A percentile compares a stretch with the other conserved stretches of the same genome.
phyloP scores from a whole-genome alignment of 2,888 invertebrate species.

The Callyntrura guangdongensis region DNA sequence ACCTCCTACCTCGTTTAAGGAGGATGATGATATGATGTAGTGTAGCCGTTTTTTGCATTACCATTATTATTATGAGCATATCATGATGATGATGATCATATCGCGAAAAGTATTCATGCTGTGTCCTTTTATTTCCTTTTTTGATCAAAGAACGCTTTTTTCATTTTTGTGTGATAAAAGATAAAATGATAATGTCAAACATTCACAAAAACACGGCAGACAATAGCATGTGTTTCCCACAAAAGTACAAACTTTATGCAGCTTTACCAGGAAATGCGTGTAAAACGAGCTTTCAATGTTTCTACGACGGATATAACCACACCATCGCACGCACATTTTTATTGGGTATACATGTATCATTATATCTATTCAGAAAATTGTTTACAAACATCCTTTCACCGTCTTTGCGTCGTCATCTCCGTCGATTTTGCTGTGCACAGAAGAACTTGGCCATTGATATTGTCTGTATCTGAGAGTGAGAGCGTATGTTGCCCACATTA shows the following conservation, averaged over 20 bases:
- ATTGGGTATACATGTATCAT: too few relatives aligned
- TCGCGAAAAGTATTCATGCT: conserved; percentile 46
- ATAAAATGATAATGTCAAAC: conserved; percentile 58
- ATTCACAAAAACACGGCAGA: background rate
- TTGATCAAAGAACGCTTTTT: conserved; percentile 34
- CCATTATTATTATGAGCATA: conserved; percentile 44
- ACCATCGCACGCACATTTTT: too few relatives aligned
- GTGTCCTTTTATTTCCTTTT: conserved; percentile 59
- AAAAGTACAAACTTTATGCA: background rate
- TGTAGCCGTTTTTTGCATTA: conserved; percentile 23
- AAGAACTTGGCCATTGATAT: background rate
- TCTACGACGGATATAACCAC: too few relatives aligned
- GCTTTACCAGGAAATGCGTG: background rate
- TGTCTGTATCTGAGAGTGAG: background rate
- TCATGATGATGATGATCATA: conserved; percentile 43
- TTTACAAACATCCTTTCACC: background rate
- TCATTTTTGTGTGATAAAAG: conserved; percentile 33
- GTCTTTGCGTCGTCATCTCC: too few relatives aligned
- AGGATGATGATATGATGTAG: background rate
- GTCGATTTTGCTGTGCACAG: background rate
- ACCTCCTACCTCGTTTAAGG: background rate
- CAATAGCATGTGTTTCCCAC: background rate
- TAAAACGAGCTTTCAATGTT: background rate
- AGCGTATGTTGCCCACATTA: background rate
- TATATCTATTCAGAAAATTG: too few relatives aligned